Base-by-base conservation (phyloP, 1,140 invertebrate genomes). In the Cydia pomonella region DNA sequence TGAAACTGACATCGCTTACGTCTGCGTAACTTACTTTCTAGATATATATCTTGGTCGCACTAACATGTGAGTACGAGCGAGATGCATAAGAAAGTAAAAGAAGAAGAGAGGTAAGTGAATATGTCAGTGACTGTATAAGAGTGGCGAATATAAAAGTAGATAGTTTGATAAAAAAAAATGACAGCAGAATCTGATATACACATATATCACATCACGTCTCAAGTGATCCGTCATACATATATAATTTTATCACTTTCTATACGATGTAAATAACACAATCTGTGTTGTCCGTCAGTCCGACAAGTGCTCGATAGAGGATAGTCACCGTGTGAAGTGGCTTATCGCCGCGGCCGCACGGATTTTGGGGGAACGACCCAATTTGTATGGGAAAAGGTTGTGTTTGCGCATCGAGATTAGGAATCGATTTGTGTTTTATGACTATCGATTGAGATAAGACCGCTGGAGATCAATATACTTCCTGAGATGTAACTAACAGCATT, bases 261-360 rank as follows among this genome's bases (percentile, higher is more conserved):
- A 69, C 64, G 64, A 33, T 69, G 64, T 69, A 69, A 69, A 69
- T 69, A 69, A 69, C 29, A 69, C 29, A 69, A 69, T 69, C 64
- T 18, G n/a, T 69, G 64, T 69, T 69, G 64, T 69, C 33, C 25
- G 63, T 66, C 63, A 1, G 64, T 69, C 64, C 53, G 78, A 81
- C 76, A 77, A 79, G 59, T 82, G 80, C 71, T 76, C 66, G 23
- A 29, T 73, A 59, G 72, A 38, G 73, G 77, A 78, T 80, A 80
- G 77, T 33, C 18, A 73, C 47, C 79, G 80, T 80, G 79, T 80
- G 79, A 82, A 82, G 27, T 13, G 21, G 59, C 76, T 80, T 80
- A 82, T 82, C 80, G 27, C 33, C 63, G 33, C 72, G 76, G 69
- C 74, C 73, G 72, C 74, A 73, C 53, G 53, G 73, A 33, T 33